Conservation (phyloP, 2,797 vertebrate species). For the Aphelocoma californica region DNA sequence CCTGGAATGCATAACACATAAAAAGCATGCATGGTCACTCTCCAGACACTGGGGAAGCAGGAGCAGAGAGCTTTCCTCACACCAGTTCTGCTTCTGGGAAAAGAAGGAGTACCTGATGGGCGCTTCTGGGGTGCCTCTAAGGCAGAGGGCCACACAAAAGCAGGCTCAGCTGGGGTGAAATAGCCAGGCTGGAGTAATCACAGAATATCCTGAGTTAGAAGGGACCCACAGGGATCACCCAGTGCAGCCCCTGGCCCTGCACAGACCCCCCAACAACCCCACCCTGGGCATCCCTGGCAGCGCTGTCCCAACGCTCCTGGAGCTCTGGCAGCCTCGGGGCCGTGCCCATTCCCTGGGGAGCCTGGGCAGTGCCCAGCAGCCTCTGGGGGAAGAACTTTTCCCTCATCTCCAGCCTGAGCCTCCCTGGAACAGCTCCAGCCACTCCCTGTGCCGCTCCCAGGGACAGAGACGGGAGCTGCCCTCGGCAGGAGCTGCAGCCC, state of each 20-base stretch:
- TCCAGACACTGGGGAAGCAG: neutral
- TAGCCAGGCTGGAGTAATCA: neutral
- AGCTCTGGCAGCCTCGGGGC: neutral
- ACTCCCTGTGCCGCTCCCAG: rapidly evolving
- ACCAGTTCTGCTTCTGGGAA: neutral
- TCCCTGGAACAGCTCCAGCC: rapidly evolving
- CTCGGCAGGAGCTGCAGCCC: neutral
- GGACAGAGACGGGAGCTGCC: neutral
- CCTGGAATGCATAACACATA: neutral
- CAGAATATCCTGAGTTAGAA: too few species aligned
- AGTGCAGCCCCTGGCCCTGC: rapidly evolving
- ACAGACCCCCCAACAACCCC: neutral
- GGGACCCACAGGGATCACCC: neutral
- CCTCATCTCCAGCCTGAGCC: rapidly evolving
- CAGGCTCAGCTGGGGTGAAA: neutral
- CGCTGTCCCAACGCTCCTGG: rapidly evolving
- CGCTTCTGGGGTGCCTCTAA: neutral
- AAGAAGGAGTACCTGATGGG: neutral
- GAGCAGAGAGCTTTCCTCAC: neutral
- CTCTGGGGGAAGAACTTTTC: neutral
- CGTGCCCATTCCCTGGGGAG: neutral
- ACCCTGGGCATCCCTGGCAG: neutral
- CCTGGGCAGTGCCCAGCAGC: neutral
- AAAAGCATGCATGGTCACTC: neutral
- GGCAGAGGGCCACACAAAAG: neutral